Conservation (phyloP, 2,797 vertebrate species). For the Oceanodroma leucorhoa region DNA sequence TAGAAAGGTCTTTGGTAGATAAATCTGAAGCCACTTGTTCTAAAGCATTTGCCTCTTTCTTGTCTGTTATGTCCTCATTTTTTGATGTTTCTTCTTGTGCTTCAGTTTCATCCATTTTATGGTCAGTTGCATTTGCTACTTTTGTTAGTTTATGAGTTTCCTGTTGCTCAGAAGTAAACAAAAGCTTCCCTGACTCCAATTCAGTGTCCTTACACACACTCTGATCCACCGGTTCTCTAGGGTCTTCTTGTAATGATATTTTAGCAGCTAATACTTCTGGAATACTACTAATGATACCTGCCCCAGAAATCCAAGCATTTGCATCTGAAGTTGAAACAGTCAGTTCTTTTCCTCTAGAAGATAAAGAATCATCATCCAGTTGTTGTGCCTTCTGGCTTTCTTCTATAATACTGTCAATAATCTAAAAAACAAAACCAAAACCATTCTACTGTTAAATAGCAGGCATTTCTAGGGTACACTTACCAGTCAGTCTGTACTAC, state of each 20-base stretch:
- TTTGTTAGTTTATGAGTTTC: slow-evolving; percentile 31
- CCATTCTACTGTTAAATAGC: background rate
- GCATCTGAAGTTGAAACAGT: slow-evolving; percentile 46
- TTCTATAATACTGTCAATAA: slow-evolving; percentile 96
- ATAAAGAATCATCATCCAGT: slow-evolving; percentile 78
- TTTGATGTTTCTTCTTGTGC: slow-evolving; percentile 19
- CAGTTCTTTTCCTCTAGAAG: slow-evolving; percentile 55
- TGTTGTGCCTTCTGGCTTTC: slow-evolving; percentile 88
- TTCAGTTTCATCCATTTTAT: slow-evolving; percentile 47
- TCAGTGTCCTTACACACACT: slow-evolving; percentile 47
- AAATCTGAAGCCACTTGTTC: slow-evolving; percentile 74
- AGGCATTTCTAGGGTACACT: background rate
- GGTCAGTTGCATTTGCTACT: slow-evolving; percentile 34
- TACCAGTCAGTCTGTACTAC: background rate
- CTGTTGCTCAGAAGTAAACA: slow-evolving; percentile 56
- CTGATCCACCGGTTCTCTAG: slow-evolving; percentile 39
- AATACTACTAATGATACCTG: slow-evolving; percentile 51
- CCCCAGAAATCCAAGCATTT: slow-evolving; percentile 43
- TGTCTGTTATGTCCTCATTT: slow-evolving; percentile 56
- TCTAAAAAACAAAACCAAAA: slow-evolving; percentile 74
- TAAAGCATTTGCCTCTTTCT: slow-evolving; percentile 75
- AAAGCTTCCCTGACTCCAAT: slow-evolving; percentile 35
- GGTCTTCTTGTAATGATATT: slow-evolving; percentile 59
- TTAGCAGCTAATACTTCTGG: slow-evolving; percentile 69
- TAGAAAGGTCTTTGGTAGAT: slow-evolving; percentile 67